Conservation (phyloP, 2,797 vertebrate species). For the Delichon dasypus region DNA sequence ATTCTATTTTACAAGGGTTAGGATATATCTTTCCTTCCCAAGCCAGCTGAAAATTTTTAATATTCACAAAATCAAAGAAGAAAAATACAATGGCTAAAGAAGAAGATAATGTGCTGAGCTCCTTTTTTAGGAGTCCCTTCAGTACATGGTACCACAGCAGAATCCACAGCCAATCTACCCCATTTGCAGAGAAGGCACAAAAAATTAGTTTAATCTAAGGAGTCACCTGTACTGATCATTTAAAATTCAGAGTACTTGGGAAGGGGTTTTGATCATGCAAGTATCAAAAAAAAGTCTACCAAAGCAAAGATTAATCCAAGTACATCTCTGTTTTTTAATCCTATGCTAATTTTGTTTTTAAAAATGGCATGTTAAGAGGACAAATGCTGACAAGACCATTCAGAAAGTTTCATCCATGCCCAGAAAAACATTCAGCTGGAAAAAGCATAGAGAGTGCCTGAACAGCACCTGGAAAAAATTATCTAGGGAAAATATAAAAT, state of each 20-base stretch:
- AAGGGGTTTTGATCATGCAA: fast-evolving
- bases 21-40: not conserved
- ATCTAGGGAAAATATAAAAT: not conserved
- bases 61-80: not conserved
- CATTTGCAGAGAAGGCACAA: fast-evolving
- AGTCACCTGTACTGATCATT: fast-evolving
- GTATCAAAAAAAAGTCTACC: not conserved
- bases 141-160: not conserved
- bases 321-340: not conserved
- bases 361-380: not conserved
- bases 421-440: not conserved
- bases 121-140: not conserved
- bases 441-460: not conserved
- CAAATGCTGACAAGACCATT: not conserved
- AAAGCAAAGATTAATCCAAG: not conserved
- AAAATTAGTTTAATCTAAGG: not conserved
- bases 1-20: not conserved
- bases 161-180: not conserved
- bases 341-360: not conserved
- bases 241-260: not conserved
- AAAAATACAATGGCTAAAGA: not conserved
- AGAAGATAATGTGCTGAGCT: not conserved
- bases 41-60: not conserved
- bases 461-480: not conserved
- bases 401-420: fast-evolving